A percentile compares a stretch with the other conserved stretches of the same genome.
Conservation (phyloP, 2,113 vertebrate genomes). For the Peromyscus californicus region DNA sequence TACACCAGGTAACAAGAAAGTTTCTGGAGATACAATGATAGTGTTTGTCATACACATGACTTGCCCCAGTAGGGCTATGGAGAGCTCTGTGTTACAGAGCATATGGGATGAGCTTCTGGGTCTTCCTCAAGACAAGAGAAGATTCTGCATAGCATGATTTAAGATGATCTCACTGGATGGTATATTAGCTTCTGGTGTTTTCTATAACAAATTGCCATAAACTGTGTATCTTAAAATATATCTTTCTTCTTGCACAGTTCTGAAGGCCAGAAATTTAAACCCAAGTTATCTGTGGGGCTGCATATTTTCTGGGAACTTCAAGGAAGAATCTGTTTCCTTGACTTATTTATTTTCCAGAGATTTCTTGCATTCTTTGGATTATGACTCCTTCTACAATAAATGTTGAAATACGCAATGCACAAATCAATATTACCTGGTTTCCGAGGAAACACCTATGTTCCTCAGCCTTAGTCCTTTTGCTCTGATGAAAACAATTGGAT, state of each 20-base stretch:
- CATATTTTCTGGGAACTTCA: background rate
- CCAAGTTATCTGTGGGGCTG: background rate
- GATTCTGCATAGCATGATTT: background rate
- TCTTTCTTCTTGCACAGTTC: background rate
- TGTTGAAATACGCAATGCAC: background rate
- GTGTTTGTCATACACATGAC: background rate
- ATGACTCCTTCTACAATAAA: background rate
- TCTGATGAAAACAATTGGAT: background rate
- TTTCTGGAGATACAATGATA: background rate
- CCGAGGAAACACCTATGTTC: background rate
- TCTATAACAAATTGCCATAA: background rate
- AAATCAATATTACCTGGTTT: background rate
- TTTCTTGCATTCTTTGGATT: background rate
- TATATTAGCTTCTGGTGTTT: background rate
- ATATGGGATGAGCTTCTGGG: no score
- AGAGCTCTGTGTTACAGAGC: rapidly evolving
- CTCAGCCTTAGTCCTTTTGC: background rate
- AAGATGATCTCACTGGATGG: background rate
- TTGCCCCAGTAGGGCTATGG: background rate
- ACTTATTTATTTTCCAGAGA: background rate
- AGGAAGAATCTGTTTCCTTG: background rate
- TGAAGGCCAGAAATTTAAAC: background rate
- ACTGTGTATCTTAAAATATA: background rate
- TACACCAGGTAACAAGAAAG: background rate
- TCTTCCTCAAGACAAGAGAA: no score